Base-by-base conservation (phyloP, 1,140 invertebrate genomes). In the Meloidogyne hapla region DNA sequence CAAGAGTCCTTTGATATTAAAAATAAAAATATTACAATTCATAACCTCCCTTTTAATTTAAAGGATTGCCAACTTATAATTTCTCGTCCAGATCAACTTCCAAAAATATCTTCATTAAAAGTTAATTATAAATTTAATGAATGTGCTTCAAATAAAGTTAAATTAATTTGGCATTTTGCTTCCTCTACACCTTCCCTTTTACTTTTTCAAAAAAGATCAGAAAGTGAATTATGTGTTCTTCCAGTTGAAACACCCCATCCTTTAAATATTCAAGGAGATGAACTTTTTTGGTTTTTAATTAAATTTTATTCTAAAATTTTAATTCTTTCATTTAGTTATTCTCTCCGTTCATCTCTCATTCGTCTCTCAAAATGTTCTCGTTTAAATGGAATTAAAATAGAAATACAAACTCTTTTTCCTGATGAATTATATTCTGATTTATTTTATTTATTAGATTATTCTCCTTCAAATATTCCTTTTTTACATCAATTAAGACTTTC, bases 351-450 rank as follows among this genome's bases (percentile, higher is more conserved):
- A n/a, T 56, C 33, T 12, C 69, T 21, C 25, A 33, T 75, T 13
- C 26, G 12, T 21, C 25, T 28, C 18, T 12, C 48, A n/a, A 21
- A 70, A 70, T 69, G 25, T 38, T 69, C 67, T n/a, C 4, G 6
- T 72, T 63, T 72, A 6, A 56, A 56, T 56, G n/a, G n/a, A 56
- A 56, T 72, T 48, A 67, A 67, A 21, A 67, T 42, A 23, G 21
- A 42, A 67, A 67, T 67, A 33, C n/a, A 33, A 38, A 1, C 3
- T 23, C 6, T 42, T 8, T 74, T 75, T 61, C 25, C 9, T 8
- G 74, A 75, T 63, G 71, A 33, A 28, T 45, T 74, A 21, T 75
- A 75, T 33, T 33, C 74, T 33, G 74, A 75, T 63, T 18, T 75
- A 15, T 48, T 75, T 25, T 75, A 75, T 63, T 74, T 75, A 26